A percentile compares a stretch with the other conserved stretches of the same genome.
Evolutionary conservation across 23 tunicate genomes (phyloP).

Genomic region (Trididemnum miniatum): DNA sequence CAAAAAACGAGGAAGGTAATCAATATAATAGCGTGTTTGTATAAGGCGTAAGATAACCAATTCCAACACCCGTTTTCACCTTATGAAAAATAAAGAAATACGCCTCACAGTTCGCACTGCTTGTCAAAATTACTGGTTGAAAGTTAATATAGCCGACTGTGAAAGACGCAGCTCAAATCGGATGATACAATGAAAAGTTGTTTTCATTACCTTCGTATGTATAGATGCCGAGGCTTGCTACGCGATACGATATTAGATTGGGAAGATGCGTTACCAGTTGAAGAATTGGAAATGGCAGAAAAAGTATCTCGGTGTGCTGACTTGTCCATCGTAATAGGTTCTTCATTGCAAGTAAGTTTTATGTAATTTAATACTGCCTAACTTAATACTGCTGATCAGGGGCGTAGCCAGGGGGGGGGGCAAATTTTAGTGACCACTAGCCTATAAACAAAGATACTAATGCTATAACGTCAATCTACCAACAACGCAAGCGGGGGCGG

Average conservation of each 20-base stretch:
- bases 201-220: background rate
- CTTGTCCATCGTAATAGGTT: conserved; percentile 70
- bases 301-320: conserved; percentile 62
- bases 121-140: background rate
- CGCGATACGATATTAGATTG: conserved; percentile 88
- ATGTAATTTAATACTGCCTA: background rate
- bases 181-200: too few species aligned
- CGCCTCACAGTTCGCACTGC: background rate
- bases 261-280: conserved; percentile 90
- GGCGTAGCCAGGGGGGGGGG: background rate
- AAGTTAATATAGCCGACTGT: too few species aligned
- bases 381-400: background rate
- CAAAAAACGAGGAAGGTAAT: conserved; percentile 62
- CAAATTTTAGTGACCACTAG: too few species aligned
- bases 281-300: conserved; percentile 65
- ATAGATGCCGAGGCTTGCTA: conserved; percentile 61
- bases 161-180: too few species aligned
- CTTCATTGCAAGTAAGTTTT: conserved; percentile 66
- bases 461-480: too few species aligned
- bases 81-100: too few species aligned
- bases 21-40: background rate
- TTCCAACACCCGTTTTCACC: too few species aligned
- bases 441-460: too few species aligned
- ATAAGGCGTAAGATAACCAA: too few species aligned
- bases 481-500: too few species aligned